Conservation (phyloP, 2,113 vertebrate species). For the Melanotaenia duboulayi region DNA sequence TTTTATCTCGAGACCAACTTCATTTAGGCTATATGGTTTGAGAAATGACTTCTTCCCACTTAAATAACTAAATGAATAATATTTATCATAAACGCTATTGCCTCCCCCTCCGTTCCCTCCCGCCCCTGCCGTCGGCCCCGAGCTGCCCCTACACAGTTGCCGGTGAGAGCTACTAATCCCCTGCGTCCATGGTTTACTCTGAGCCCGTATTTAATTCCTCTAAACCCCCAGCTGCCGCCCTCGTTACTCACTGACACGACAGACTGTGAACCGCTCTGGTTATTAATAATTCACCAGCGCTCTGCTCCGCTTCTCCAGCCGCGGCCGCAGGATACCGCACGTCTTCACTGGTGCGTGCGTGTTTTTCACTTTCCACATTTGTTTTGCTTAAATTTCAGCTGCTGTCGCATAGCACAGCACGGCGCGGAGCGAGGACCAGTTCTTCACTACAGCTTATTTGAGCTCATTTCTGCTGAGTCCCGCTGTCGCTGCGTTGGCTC, state of each 20-base stretch:
- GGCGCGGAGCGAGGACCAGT: conserved; percentile 10
- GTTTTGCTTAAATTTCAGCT: conserved; percentile 30
- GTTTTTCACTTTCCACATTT: conserved; percentile 23
- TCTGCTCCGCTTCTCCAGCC: conserved; percentile 73
- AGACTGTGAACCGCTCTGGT: conserved; percentile 82
- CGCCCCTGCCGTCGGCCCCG: conserved; percentile 57
- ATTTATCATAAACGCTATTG: conserved; percentile 30
- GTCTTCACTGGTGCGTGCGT: conserved; percentile 45
- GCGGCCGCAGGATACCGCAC: conserved; percentile 70
- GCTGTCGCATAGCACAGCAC: conserved; percentile 2
- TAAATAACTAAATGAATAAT: conserved; percentile 4
- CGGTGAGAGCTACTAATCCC: conserved; percentile 84
- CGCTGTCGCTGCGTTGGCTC: conserved; percentile 15
- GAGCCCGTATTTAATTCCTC: conserved; percentile 86
- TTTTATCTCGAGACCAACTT: no score
- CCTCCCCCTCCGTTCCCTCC: conserved; percentile 46
- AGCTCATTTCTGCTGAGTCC: not conserved
- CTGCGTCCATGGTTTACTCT: conserved; percentile 82
- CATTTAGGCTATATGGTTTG: not conserved
- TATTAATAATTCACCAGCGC: conserved; percentile 87
- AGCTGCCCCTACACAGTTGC: conserved; percentile 74
- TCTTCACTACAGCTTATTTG: conserved; percentile 5
- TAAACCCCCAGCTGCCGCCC: conserved; percentile 86
- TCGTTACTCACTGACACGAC: conserved; percentile 82
- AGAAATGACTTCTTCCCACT: not conserved